Percentiles rank a stretch among this genome's conserved stretches.
Evolutionary conservation across 2,113 vertebrate species (phyloP).

Genomic region (Catharus fuscescens): DNA sequence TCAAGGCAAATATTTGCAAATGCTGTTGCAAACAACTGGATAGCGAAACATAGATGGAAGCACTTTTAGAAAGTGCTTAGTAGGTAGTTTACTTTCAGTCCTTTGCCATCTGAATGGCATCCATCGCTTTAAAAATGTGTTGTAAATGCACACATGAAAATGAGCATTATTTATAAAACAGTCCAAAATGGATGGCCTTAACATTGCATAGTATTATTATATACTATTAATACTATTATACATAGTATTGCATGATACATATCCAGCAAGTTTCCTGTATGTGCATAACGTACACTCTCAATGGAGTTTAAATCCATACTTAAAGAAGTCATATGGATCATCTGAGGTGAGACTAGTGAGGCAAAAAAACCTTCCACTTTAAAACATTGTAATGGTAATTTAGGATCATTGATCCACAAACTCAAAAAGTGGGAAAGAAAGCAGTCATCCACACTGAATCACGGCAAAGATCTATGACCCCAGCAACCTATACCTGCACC

Average conservation of each 20-base stretch:
- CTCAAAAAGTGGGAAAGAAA: not conserved
- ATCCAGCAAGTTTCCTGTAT: not conserved
- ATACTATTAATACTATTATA: too few relatives aligned
- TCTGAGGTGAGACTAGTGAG: not conserved
- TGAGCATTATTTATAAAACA: not conserved
- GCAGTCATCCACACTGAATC: not conserved
- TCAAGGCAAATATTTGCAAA: not conserved
- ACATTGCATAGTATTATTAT: not conserved
- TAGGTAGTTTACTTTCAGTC: not conserved
- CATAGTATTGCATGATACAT: not conserved
- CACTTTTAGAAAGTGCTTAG: constrained; percentile 9
- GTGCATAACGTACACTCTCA: not conserved
- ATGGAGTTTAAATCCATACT: not conserved
- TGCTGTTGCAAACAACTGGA: not conserved
- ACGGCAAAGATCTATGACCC: not conserved
- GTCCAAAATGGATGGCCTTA: not conserved
- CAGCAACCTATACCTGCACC: not conserved
- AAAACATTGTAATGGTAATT: not conserved
- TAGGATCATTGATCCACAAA: not conserved
- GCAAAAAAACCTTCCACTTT: not conserved
- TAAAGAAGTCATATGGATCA: not conserved
- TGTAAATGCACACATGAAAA: not conserved
- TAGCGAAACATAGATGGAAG: not conserved
- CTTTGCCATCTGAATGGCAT: not conserved
- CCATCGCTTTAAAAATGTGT: not conserved